A percentile compares a stretch with the other conserved stretches of the same genome.
phyloP scores from a whole-genome alignment of 1,140 invertebrate species.

The Diabrotica undecimpunctata region DNA sequence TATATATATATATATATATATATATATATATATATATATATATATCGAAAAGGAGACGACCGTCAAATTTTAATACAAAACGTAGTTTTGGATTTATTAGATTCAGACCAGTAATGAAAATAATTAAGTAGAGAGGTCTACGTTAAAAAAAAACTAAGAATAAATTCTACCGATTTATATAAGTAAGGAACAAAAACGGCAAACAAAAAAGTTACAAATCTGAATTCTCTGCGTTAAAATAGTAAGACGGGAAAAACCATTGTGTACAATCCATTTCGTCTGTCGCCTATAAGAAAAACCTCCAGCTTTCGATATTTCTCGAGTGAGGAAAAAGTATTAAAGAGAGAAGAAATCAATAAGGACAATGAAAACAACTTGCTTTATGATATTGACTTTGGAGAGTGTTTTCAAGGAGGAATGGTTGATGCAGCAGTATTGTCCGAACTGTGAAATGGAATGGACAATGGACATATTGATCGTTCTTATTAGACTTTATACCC shows the following conservation, averaged over 20 bases:
- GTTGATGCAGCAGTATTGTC: constrained; percentile 1
- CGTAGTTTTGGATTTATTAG: too few species aligned
- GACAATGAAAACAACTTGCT: not conserved
- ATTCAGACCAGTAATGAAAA: too few species aligned
- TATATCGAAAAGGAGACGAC: too few species aligned
- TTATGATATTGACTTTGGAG: constrained; percentile 2
- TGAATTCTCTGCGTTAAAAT: too few species aligned
- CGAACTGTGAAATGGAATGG: constrained; percentile 1
- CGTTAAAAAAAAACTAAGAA: too few species aligned
- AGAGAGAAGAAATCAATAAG: constrained; percentile 1
- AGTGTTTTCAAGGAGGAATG: not conserved
- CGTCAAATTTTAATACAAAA: too few species aligned
- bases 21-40: too few species aligned
- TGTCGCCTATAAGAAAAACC: not conserved
- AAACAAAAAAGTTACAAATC: too few species aligned
- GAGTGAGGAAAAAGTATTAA: not conserved
- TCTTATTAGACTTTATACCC: not conserved
- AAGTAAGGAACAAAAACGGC: too few species aligned
- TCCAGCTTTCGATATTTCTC: constrained; percentile 2
- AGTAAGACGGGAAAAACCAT: not conserved
- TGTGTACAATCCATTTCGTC: constrained; percentile 2
- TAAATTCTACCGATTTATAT: too few species aligned
- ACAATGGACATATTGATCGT: constrained; percentile 2
- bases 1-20: too few species aligned
- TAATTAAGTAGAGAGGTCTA: too few species aligned